Base-by-base conservation (phyloP, 2,797 vertebrate species). In the Notoglanidium macrostoma region DNA sequence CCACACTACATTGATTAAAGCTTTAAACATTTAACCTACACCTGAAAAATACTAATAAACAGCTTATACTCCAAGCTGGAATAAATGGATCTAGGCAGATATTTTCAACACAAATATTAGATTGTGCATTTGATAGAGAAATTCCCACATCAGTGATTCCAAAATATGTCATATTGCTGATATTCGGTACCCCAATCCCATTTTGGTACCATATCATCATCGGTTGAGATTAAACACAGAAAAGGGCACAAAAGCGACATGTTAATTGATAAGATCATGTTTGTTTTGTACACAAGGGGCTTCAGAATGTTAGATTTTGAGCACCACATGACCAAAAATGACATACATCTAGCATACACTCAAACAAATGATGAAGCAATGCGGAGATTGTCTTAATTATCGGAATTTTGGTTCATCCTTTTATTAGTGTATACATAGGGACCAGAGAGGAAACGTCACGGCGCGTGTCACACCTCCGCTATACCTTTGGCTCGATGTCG, bases 401-500 rank as follows among this genome's bases (percentile, higher is more conserved):
- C 15, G 1, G 10, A 78, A 55, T 57, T 10, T 54, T 32, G n/a
- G 49, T 11, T 40, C 15, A 10, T 70, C 9, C 46, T 49, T 49
- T 51, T 51, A 51, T 14, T 5, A 14, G 70, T 40, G 40, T 73
- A 46, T 26, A 46, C 21, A 55, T 5, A 32, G n/a, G 74, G 14
- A 5, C 17, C 17, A 17, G 21, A 0, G 7, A 59, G 9, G 9
- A 15, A 61, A 61, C 32, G 2, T 26, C 63, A 51, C 0, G 8
- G 44, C 12, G 40, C 1, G 15, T 12, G n/a, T 51, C 21, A 51
- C 32, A 70, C 5, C 26, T n/a, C 11, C 40, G 67, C 26, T 84
- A 78, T 96, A 96, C 96, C 96, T 96, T 94, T 95, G 35, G 93
- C 88, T 40, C 88, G 89, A 46, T 89, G 88, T 84, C 91, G 92